Evolutionary conservation across 2,113 vertebrate genomes (phyloP), one percentile per base, ranked within the genome.

Genomic region (Clarias macrocephalus): DNA sequence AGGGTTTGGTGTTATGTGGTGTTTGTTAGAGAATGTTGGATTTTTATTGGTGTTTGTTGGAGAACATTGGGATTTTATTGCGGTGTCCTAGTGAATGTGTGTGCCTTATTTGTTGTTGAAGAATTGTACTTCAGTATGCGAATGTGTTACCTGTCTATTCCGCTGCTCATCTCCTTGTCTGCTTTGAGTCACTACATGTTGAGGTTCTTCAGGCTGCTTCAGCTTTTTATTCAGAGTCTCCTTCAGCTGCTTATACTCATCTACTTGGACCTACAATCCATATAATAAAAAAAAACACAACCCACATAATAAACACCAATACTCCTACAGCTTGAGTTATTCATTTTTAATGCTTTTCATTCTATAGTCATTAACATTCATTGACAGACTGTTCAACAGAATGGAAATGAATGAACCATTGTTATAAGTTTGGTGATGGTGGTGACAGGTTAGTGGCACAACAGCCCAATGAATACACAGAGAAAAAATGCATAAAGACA

Each of bases 221-320:
- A 94, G 94, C 85, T 93, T 94, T 91, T 91, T 96, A 89, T 96
- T 95, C 59, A 97, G 93, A 0, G 96, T 95, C 2, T 98, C 96
- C 92, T 96, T 98, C 90, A 99, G 86, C 82, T 97, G 96, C 87
- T 96, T 97, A 92, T 96, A 98, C 89, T 98, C 96, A 85, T 97
- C 95, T 85, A 99, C 96, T 93, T 99, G 98, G 85, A 93, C 95
- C 98, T 99, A 84, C 63, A 73, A 86, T 65, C 87, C 80, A 88
- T 7, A 25, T 37, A 37, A n/a, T n/a, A n/a, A n/a, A 23, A 87
- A 85, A 83, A 54, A 2, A 6, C 48, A 48, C 7, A 48, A 48
- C 8, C 48, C 48, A 7, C n/a, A 60, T 1, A 9, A 83, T 37
- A 83, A 59, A 62, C 13, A 70, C 66, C 81, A 80, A 75, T 81